A percentile compares a stretch with the other conserved stretches of the same genome.
phyloP scores from a whole-genome alignment of 2,113 vertebrate species.

The Oreotrochilus melanogaster region DNA sequence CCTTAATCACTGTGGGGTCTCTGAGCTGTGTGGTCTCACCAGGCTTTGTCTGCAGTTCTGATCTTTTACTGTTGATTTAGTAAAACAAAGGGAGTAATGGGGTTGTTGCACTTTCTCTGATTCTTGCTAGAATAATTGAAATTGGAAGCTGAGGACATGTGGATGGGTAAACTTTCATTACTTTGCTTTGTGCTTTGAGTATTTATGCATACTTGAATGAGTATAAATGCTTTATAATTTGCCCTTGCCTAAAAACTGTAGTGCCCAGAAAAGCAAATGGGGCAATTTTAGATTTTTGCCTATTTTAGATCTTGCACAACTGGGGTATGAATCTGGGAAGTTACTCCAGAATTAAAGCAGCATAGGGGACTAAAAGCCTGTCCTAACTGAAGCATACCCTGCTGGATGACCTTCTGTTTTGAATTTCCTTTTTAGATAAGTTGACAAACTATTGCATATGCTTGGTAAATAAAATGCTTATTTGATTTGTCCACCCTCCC shows the following conservation, averaged over 20 bases:
- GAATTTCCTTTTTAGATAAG: not conserved
- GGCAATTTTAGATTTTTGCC: not conserved
- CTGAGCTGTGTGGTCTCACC: not conserved
- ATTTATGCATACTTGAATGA: not conserved
- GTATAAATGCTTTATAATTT: not conserved
- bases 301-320: not conserved
- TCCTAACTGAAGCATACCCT: not conserved
- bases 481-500: not conserved
- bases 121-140: not conserved
- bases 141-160: not conserved
- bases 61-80: fast-evolving
- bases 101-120: not conserved
- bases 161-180: not conserved
- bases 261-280: not conserved
- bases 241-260: not conserved
- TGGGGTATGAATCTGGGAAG: not conserved
- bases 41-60: not conserved
- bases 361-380: not conserved
- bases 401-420: not conserved
- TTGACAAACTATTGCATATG: not conserved
- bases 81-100: not conserved
- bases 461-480: constrained; percentile 13
- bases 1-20: not conserved
- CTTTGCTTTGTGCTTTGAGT: not conserved
- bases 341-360: not conserved